Conservation (phyloP, 2,888 invertebrate genomes). For the Drosophila paramelanica region DNA sequence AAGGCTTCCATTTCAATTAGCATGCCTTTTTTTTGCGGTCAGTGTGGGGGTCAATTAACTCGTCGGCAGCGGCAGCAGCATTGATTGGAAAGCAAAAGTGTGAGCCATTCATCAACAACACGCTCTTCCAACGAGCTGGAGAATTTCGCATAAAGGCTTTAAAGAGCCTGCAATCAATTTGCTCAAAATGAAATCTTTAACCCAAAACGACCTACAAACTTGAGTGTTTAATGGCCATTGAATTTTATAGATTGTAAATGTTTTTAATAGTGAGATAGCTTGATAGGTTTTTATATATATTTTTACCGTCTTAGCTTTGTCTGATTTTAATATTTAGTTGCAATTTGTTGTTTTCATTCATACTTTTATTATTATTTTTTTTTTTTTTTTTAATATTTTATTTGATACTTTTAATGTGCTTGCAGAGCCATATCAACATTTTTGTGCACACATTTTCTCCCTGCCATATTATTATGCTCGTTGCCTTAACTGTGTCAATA, state of each 20-base stretch:
- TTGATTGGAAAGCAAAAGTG: conserved; percentile 73
- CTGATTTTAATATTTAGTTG: not conserved
- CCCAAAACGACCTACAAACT: not conserved
- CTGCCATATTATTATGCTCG: conserved; percentile 49
- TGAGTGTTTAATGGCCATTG: not conserved
- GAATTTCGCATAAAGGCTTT: conserved; percentile 16
- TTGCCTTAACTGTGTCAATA: conserved; percentile 74
- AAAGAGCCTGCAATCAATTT: conserved; percentile 32
- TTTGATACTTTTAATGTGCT: conserved; percentile 20
- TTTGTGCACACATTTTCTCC: conserved; percentile 30
- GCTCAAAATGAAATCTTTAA: conserved; percentile 16
- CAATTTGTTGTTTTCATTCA: conserved; percentile 2
- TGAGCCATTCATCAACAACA: conserved; percentile 58
- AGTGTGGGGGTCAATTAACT: conserved; percentile 67
- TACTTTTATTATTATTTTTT: conserved; percentile 15
- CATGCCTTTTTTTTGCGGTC: conserved; percentile 62
- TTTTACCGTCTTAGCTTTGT: not conserved
- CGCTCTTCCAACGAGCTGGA: conserved; percentile 39
- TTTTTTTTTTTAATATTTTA: conserved; percentile 28
- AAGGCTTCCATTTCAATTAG: conserved; percentile 68
- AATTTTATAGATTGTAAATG: conserved; percentile 9
- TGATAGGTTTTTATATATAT: conserved; percentile 2
- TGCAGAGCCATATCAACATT: too few relatives aligned
- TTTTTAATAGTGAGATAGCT: not conserved
- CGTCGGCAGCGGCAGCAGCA: conserved; percentile 21